phyloP scores from a whole-genome alignment of 2,888 invertebrate genomes.

The Electrophaes corylata region DNA sequence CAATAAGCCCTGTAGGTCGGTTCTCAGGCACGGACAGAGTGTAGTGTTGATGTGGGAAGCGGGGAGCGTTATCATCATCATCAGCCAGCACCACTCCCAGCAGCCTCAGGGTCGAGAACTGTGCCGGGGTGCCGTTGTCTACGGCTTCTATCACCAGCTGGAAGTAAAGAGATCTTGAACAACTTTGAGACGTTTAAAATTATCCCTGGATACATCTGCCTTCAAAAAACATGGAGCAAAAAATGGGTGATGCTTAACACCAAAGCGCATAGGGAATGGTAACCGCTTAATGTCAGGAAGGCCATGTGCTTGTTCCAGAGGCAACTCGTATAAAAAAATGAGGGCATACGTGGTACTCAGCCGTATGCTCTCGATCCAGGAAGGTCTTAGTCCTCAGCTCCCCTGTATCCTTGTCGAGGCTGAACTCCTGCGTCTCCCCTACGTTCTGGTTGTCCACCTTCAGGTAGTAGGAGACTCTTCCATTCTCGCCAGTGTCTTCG shows the following conservation, averaged over 20 bases:
- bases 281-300: too few species aligned
- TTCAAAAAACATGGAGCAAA: too few species aligned
- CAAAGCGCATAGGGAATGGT: too few species aligned
- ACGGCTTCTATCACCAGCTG: constrained; percentile 91
- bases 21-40: constrained; percentile 90
- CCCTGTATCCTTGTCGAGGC: constrained; percentile 90
- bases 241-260: too few species aligned
- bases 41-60: constrained; percentile 88
- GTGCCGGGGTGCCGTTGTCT: constrained; percentile 92
- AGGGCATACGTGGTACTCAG: constrained; percentile 75
- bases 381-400: constrained; percentile 91
- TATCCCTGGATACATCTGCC: too few species aligned
- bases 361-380: constrained; percentile 88
- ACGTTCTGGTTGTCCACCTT: constrained; percentile 90
- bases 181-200: too few species aligned
- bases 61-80: constrained; percentile 92
- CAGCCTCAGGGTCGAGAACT: constrained; percentile 90
- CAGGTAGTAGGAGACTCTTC: constrained; percentile 92
- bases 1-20: constrained; percentile 83
- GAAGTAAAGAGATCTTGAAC: constrained; percentile 42
- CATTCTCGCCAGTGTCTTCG: constrained; percentile 92
- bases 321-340: neutral
- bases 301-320: too few species aligned
- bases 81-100: constrained; percentile 91
- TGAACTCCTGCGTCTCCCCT: constrained; percentile 92